These are phyloP conservation scores for Carduelis carduelis DNA, from an alignment of 2,797 vertebrate species.

Conservation along the genomic window DNA sequence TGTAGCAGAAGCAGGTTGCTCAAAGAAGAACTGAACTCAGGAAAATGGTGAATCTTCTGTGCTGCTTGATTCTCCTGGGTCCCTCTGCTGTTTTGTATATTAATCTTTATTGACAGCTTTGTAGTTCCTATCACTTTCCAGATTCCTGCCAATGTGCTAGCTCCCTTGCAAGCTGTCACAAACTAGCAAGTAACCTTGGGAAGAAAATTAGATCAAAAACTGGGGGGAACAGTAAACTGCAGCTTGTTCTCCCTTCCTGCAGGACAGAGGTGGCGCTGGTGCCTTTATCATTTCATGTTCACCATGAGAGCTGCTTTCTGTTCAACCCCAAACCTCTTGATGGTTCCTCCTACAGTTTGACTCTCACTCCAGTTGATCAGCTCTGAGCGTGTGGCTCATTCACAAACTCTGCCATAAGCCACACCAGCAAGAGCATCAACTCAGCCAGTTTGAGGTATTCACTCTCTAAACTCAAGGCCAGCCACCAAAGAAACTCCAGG, in stretches of 20 bases:
- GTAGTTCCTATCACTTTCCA: neutral
- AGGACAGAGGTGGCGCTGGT: neutral
- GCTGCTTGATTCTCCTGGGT: rapidly evolving
- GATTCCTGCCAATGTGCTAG: neutral
- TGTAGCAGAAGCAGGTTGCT: neutral
- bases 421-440: neutral
- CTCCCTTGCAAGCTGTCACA: neutral
- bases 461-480: neutral
- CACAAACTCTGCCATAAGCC: neutral
- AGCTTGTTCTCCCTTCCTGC: neutral
- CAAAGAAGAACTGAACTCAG: neutral
- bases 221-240: neutral
- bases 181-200: neutral
- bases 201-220: neutral
- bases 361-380: neutral
- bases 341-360: neutral
- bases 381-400: neutral
- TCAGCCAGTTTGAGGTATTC: neutral
- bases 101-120: neutral
- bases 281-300: neutral
- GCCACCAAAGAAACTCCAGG: neutral
- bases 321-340: neutral
- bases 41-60: neutral
- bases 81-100: neutral
- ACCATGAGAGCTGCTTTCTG: neutral